Percentiles rank a stretch among this genome's conserved stretches.
These are phyloP conservation scores for Hephaestus fuliginosus DNA, from an alignment of 2,797 vertebrate species.

Conservation along the genomic window DNA sequence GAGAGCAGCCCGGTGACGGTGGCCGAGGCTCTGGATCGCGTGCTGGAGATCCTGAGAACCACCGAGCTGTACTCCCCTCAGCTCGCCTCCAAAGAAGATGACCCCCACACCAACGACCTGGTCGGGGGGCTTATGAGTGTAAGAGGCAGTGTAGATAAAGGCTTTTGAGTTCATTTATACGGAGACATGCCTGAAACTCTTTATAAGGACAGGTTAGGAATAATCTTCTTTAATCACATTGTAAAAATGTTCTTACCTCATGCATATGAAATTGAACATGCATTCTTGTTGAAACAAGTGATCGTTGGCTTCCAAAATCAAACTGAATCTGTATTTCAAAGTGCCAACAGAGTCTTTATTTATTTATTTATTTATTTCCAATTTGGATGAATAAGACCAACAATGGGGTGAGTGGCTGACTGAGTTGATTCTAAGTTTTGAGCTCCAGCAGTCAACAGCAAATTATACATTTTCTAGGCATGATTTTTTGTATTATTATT, in stretches of 20 bases:
- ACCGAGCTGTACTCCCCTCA: constrained; percentile 97
- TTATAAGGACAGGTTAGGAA: constrained; percentile 32
- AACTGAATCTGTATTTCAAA: background rate
- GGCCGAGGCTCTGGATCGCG: constrained; percentile 93
- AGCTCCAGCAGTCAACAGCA: background rate
- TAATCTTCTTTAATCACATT: background rate
- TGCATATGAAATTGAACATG: constrained; percentile 28
- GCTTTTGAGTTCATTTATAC: background rate
- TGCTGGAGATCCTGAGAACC: constrained; percentile 95
- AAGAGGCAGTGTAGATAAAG: constrained; percentile 37
- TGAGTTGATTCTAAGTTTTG: background rate
- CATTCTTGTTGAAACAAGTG: constrained; percentile 30
- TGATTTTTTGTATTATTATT: background rate
- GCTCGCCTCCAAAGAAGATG: constrained; percentile 94
- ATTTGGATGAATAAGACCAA: constrained; percentile 31
- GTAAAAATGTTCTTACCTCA: constrained; percentile 43
- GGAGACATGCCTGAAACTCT: background rate
- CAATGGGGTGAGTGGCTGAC: constrained; percentile 36
- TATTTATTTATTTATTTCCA: constrained; percentile 8
- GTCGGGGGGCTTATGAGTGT: constrained; percentile 94
- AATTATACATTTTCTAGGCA: background rate
- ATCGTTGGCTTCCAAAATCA: constrained; percentile 18
- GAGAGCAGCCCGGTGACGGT: constrained; percentile 94
- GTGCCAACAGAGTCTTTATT: constrained; percentile 24
- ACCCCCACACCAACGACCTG: constrained; percentile 95